Evolutionary conservation across 2,113 vertebrate species (phyloP), one percentile per base, ranked within the genome.

Genomic region (Hystrix brachyura): DNA sequence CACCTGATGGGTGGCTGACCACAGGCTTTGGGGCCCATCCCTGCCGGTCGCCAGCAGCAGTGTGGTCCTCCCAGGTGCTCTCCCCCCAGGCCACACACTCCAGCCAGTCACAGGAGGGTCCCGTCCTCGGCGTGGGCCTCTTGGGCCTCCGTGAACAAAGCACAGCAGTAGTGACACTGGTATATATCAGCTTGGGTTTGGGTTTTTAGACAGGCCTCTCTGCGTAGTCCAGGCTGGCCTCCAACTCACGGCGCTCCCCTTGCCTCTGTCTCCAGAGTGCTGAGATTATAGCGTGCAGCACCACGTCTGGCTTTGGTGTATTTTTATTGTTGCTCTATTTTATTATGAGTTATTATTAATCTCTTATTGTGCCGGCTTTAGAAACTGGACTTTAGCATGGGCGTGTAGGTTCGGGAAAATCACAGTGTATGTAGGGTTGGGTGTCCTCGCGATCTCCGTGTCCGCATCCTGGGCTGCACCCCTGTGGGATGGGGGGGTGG

Each of bases 91-190:
- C 32, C 29, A 0, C 48, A 17, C 0, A 48, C 32, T 15, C 29
- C 5, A 12, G 0, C 6, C 6, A 4, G 1, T 17, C 8, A 0
- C 78, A 12, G 0, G 4, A 17, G 51, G 0, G 10, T 8, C 10
- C 14, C 1, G 25, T 1, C 57, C 43, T 34, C 1, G 21, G 69
- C 13, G 4, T 27, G 2, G 38, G 15, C 17, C 3, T 29, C 23
- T 27, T 12, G 34, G 4, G n/a, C 25, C 2, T 29, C 67, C 2
- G 2, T 34, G 17, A 10, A 5, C 0, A 43, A 38, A 38, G 57
- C 53, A n/a, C 14, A 38, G 51, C 12, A 29, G 72, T 18, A 27
- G 85, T 6, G 46, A 15, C 9, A 0, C 1, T 38, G 34, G 65
- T 38, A 38, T 38, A 38, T 38, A 38, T 38, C 38, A 38, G 43